Evolutionary conservation across 2,113 vertebrate genomes (phyloP), one percentile per base, ranked within the genome.

Genomic region (Mola mola): DNA sequence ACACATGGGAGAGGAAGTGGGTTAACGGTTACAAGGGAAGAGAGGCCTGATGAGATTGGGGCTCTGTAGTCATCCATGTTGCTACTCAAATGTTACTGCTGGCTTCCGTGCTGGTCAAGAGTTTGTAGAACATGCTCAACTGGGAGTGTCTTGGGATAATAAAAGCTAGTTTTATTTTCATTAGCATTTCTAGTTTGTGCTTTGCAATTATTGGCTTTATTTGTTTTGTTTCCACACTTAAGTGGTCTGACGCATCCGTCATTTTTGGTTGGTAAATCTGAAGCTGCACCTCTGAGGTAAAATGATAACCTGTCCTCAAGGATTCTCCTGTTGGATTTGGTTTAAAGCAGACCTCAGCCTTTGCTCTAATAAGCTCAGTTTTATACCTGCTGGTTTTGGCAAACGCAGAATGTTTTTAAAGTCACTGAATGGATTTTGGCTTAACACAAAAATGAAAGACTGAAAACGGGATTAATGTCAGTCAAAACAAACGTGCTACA

Each of bases 1-100:
- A 84, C 79, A 83, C 34, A 36, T 65, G 63, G 60, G 55, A 78
- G 64, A 88, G 74, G 81, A 90, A 91, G 82, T 87, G 78, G 80
- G 80, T 82, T 88, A 90, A 85, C 78, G 60, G 82, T 82, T 62
- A 86, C 51, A 50, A 56, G 53, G 47, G 43, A 31, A 55, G 64
- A 66, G 51, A 67, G 50, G 47, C 59, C 78, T 82, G 84, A 79
- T 73, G 52, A 44, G 65, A 78, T 44, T 40, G 58, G 42, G 49
- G 49, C 40, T 85, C 36, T 40, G 50, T 25, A 42, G 29, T 63
- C 2, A 11, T 63, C 57, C 67, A 56, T 57, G 59, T 74, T 79
- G 69, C 49, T 81, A 76, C 40, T 64, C 29, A 40, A 69, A 77
- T 43, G 40, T 81, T 71, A 68, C 50, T 38, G 53, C 64, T 61